A percentile compares a stretch with the other conserved stretches of the same genome.
Conservation (phyloP, 1,140 invertebrate genomes). For the Harpegnathos saltator region DNA sequence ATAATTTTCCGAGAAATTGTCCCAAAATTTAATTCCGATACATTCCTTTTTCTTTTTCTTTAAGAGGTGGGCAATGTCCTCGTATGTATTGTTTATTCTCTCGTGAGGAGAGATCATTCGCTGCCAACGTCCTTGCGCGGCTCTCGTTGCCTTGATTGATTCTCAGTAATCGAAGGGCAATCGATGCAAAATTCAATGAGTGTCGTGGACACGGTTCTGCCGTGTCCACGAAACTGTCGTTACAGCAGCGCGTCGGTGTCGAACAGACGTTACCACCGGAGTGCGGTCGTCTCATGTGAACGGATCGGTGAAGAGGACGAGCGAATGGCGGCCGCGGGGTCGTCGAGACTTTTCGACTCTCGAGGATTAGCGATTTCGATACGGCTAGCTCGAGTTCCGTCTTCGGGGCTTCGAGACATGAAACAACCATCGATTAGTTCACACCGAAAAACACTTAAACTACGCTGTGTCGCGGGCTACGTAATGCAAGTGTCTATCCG, state of each 20-base stretch:
- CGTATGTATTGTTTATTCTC: too few relatives aligned
- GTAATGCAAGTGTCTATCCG: conserved; percentile 46
- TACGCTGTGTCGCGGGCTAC: conserved; percentile 37
- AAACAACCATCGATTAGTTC: conserved; percentile 56
- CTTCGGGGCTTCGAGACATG: conserved; percentile 6
- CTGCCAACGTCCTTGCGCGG: too few relatives aligned
- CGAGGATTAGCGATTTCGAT: conserved; percentile 1
- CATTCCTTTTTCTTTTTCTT: too few relatives aligned
- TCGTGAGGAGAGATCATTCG: too few relatives aligned
- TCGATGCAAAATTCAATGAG: too few relatives aligned
- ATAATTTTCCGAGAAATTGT: too few relatives aligned
- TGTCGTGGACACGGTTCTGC: too few relatives aligned
- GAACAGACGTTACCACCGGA: neutral
- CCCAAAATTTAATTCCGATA: too few relatives aligned
- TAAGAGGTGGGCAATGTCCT: too few relatives aligned
- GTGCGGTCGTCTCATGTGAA: conserved; percentile 25
- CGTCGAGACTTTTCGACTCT: conserved; percentile 32
- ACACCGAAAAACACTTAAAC: conserved; percentile 66
- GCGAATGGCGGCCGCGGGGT: too few relatives aligned
- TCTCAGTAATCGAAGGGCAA: too few relatives aligned
- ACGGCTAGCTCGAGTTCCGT: conserved; percentile 22
- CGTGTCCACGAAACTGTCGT: neutral
- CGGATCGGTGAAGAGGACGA: neutral
- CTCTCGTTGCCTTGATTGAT: too few relatives aligned
- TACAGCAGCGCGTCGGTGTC: neutral